These are phyloP conservation scores for Mesitornis unicolor DNA, from an alignment of 2,113 vertebrate species.

Conservation along the genomic window DNA sequence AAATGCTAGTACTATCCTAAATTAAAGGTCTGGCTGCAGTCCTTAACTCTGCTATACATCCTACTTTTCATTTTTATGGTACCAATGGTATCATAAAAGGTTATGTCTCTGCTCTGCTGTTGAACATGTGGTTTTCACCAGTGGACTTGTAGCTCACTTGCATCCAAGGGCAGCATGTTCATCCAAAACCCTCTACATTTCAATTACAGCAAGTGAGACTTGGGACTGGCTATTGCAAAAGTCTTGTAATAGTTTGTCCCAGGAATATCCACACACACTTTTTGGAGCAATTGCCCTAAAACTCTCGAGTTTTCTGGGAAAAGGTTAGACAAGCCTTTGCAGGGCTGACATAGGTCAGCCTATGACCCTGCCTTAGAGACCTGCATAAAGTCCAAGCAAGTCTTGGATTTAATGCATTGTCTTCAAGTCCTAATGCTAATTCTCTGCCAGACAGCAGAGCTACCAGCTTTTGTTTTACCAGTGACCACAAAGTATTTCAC, in stretches of 20 bases:
- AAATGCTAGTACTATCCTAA: neutral
- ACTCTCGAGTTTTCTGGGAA: neutral
- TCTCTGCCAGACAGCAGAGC: neutral
- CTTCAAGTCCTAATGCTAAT: neutral
- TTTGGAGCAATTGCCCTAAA: neutral
- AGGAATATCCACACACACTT: neutral
- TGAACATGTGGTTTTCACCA: neutral
- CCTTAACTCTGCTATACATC: neutral
- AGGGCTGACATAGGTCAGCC: rapidly evolving
- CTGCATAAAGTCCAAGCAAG: neutral
- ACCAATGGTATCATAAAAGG: neutral
- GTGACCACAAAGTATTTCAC: neutral
- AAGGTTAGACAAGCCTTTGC: neutral
- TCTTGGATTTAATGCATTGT: neutral
- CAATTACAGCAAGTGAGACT: neutral
- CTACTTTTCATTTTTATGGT: neutral
- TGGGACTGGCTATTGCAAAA: neutral
- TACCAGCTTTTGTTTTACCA: neutral
- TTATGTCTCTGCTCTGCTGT: neutral
- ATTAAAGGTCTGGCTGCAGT: neutral
- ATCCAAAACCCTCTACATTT: neutral
- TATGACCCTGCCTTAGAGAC: neutral
- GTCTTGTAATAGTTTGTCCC: neutral
- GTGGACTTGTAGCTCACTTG: rapidly evolving
- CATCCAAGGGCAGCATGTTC: neutral